Conservation (phyloP, 2,888 invertebrate species). For the Amblyteles armatorius region DNA sequence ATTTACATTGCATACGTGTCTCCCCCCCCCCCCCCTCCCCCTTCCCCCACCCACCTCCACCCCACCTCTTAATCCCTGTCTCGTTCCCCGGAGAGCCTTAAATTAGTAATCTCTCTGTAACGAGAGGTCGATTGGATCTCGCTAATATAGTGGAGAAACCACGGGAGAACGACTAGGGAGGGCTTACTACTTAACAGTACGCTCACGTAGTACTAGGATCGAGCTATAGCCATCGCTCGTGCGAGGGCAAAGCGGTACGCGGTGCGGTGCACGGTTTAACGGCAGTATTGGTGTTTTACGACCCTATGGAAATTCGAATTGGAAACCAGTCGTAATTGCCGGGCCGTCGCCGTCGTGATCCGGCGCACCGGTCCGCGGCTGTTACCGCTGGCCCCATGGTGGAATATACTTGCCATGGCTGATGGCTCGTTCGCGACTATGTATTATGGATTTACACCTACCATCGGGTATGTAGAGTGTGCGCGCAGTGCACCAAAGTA, state of each 20-base stretch:
- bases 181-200: conserved; percentile 61
- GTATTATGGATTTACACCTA: conserved; percentile 18
- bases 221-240: conserved; percentile 17
- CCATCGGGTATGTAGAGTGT: conserved; percentile 1
- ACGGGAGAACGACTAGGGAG: conserved; percentile 46
- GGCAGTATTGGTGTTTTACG: conserved; percentile 66
- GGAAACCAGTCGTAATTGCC: conserved; percentile 70
- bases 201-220: conserved; percentile 53
- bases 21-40: no score
- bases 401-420: conserved; percentile 54
- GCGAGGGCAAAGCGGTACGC: not conserved
- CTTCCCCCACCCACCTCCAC: not conserved
- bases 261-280: conserved; percentile 42
- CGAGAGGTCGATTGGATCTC: conserved; percentile 60
- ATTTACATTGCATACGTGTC: conserved; percentile 35
- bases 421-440: conserved; percentile 29
- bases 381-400: conserved; percentile 15
- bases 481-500: not conserved
- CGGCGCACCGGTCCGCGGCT: conserved; percentile 38
- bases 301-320: conserved; percentile 69
- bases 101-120: conserved; percentile 64
- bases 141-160: conserved; percentile 59
- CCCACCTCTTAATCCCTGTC: conserved; percentile 43
- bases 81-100: conserved; percentile 36
- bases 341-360: conserved; percentile 55